phyloP scores from a whole-genome alignment of 2,113 vertebrate genomes.

The Anguilla japonica region DNA sequence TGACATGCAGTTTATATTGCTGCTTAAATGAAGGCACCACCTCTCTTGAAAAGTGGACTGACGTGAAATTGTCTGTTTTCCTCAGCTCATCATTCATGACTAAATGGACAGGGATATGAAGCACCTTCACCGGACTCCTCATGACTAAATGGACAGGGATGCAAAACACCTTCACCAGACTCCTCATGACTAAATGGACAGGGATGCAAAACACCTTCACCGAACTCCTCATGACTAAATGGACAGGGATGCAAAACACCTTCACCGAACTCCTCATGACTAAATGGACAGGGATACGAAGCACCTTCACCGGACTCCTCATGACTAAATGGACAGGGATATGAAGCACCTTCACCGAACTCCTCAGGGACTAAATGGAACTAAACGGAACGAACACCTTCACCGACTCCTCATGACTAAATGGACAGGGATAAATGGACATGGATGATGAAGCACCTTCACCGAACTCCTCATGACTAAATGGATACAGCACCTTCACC shows the following conservation, averaged over 20 bases:
- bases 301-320: slow-evolving; percentile 39
- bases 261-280: slow-evolving; percentile 37
- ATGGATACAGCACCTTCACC: too few relatives aligned
- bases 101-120: slow-evolving; percentile 57
- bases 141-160: slow-evolving; percentile 53
- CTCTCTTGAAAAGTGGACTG: neutral
- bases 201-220: slow-evolving; percentile 52
- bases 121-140: slow-evolving; percentile 39
- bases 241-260: slow-evolving; percentile 56
- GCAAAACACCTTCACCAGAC: slow-evolving; percentile 41
- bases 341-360: slow-evolving; percentile 33
- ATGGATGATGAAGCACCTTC: slow-evolving; percentile 55
- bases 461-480: too few relatives aligned
- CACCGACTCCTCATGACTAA: slow-evolving; percentile 34
- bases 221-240: slow-evolving; percentile 35
- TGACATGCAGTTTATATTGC: neutral
- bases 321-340: slow-evolving; percentile 53
- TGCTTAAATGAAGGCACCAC: neutral
- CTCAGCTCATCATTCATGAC: slow-evolving; percentile 57
- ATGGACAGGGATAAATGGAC: slow-evolving; percentile 57
- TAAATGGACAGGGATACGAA: slow-evolving; percentile 54
- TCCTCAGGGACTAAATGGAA: too few relatives aligned
- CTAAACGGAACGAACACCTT: too few relatives aligned
- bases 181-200: slow-evolving; percentile 41
- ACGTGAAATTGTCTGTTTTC: slow-evolving; percentile 5